phyloP scores from a whole-genome alignment of 2,113 vertebrate species.

The Galemys pyrenaicus region DNA sequence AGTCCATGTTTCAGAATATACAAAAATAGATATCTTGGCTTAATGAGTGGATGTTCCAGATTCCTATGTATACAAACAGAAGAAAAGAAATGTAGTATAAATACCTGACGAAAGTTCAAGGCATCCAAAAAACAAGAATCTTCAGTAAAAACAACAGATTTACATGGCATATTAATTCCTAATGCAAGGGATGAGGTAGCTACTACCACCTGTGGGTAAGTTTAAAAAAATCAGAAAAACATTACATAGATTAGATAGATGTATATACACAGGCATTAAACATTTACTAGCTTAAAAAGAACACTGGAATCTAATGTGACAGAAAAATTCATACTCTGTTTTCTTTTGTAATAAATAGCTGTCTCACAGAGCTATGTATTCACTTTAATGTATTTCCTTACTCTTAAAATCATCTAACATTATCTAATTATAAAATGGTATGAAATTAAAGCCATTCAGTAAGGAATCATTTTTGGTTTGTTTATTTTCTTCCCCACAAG shows the following conservation, averaged over 20 bases:
- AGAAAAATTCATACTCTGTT: not conserved
- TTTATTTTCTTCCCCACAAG: not conserved
- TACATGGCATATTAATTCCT: slow-evolving; percentile 86
- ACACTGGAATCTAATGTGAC: not conserved
- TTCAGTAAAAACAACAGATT: slow-evolving; percentile 82
- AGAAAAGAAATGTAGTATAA: not conserved
- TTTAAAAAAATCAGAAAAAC: not conserved
- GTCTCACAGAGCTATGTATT: not conserved
- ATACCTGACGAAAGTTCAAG: slow-evolving; percentile 83
- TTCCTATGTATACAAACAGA: not conserved
- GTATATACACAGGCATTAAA: not conserved
- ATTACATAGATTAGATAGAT: not conserved
- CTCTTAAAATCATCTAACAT: not conserved
- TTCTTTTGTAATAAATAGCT: not conserved
- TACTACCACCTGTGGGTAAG: slow-evolving; percentile 79
- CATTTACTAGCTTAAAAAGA: not conserved
- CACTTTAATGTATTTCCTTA: not conserved
- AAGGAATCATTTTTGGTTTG: not conserved
- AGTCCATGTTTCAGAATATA: not conserved
- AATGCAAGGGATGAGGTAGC: slow-evolving; percentile 82
- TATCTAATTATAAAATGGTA: not conserved
- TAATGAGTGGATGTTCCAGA: not conserved
- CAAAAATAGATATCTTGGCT: not conserved
- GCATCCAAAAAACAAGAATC: slow-evolving; percentile 83
- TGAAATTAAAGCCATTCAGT: not conserved